phyloP scores from a whole-genome alignment of 2,797 vertebrate genomes.

The Poecilia picta region DNA sequence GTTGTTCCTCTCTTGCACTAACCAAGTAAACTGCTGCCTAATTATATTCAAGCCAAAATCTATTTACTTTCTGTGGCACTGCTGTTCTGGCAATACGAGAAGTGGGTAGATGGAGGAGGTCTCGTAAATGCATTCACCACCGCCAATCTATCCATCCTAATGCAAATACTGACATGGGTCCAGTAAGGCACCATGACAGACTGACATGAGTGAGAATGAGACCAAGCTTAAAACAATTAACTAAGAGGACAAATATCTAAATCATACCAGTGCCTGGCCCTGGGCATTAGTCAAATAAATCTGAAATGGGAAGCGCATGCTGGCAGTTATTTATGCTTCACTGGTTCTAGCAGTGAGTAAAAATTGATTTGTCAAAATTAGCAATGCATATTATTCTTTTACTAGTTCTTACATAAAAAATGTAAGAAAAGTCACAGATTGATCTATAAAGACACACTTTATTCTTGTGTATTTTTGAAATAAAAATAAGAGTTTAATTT shows the following conservation, averaged over 20 bases:
- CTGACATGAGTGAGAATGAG: constrained; percentile 72
- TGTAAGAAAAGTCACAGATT: not conserved
- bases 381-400: not conserved
- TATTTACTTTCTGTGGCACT: constrained; percentile 76
- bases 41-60: constrained; percentile 79
- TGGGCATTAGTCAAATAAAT: constrained; percentile 24
- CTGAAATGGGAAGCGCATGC: constrained; percentile 35
- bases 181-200: constrained; percentile 64
- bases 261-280: constrained; percentile 60
- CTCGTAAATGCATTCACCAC: constrained; percentile 55
- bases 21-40: constrained; percentile 79
- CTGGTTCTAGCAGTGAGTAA: constrained; percentile 45
- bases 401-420: not conserved
- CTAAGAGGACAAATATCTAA: constrained; percentile 81
- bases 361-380: constrained; percentile 16
- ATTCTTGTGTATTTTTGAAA: not conserved
- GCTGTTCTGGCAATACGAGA: constrained; percentile 68
- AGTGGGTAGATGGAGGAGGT: constrained; percentile 54
- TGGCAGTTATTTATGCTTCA: constrained; percentile 40
- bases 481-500: not conserved
- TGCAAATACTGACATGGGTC: constrained; percentile 73
- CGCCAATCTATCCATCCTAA: constrained; percentile 64
- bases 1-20: constrained; percentile 77
- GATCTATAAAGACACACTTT: not conserved
- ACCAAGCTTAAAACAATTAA: constrained; percentile 79